A percentile compares a stretch with the other conserved stretches of the same genome.
These are phyloP conservation scores for Lycocerus yunnanus DNA, from an alignment of 2,888 invertebrate genomes.

Conservation along the genomic window DNA sequence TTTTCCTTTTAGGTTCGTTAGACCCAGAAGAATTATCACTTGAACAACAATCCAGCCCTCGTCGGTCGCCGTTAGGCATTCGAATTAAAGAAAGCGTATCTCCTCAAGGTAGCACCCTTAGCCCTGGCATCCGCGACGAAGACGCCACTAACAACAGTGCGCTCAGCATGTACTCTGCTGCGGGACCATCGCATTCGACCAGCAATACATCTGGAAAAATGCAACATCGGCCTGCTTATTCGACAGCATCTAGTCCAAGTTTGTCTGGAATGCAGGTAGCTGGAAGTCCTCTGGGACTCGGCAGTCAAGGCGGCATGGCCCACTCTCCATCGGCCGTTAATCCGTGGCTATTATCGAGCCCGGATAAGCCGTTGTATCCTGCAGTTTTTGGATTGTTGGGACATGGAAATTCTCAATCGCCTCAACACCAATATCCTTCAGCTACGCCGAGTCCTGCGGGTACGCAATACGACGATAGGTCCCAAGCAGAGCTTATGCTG, in stretches of 20 bases:
- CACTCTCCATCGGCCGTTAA: constrained; percentile 65
- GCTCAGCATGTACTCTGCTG: constrained; percentile 64
- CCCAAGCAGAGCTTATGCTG: constrained; percentile 64
- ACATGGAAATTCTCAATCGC: constrained; percentile 61
- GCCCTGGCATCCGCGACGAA: constrained; percentile 73
- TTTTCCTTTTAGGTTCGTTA: constrained; percentile 69
- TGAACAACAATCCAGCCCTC: constrained; percentile 58
- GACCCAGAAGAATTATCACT: constrained; percentile 80
- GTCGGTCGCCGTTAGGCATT: constrained; percentile 50
- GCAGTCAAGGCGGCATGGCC: constrained; percentile 52
- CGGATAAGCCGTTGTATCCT: constrained; percentile 68
- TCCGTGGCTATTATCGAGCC: constrained; percentile 75
- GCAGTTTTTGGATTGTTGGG: constrained; percentile 68
- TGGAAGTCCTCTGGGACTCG: constrained; percentile 53
- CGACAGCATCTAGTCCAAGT: constrained; percentile 66
- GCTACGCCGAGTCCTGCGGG: constrained; percentile 59
- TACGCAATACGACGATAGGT: constrained; percentile 71
- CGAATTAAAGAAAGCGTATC: constrained; percentile 60
- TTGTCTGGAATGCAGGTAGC: constrained; percentile 53
- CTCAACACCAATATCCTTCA: constrained; percentile 60
- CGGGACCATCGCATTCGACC: constrained; percentile 42
- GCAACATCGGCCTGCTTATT: constrained; percentile 68
- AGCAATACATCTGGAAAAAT: constrained; percentile 49
- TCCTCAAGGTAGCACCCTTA: constrained; percentile 59
- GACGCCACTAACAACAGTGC: constrained; percentile 73